Evolutionary conservation across 2,113 vertebrate genomes (phyloP), one percentile per base, ranked within the genome.

Genomic region (Bubo blakistoni): DNA sequence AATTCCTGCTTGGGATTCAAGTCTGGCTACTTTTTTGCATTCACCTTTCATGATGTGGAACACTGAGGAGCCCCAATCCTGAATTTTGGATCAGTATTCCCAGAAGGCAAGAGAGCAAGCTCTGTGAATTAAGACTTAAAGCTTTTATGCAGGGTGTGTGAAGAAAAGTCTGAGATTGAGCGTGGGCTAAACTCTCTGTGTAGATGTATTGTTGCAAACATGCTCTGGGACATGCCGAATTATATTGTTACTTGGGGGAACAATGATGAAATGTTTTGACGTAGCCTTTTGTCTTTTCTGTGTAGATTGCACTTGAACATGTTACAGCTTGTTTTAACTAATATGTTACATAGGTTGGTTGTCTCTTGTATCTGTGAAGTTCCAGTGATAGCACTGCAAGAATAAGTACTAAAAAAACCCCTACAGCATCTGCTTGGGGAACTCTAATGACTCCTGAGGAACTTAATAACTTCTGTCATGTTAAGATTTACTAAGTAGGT

Each of bases 121-220:
- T 81, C 70, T 91, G 73, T 89, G 78, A 91, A 79, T 65, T 82
- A 86, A 88, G 52, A 55, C 55, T 76, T 67, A 16, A 81, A 81
- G 47, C 73, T 95, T 91, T 94, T 70, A 92, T 36, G 44, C 38
- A 87, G 87, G 70, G 44, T 79, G 62, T 95, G 86, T 96, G 94
- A 96, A 94, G 57, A 76, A 71, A 80, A 92, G 78, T 95, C 95
- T 63, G 70, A 88, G 88, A 76, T 69, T 44, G 54, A 94, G 81
- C 18, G 17, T 96, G 66, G 81, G 93, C 78, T 96, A 52, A 85
- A 20, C 11, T 87, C n/a, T 88, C 62, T 82, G 44, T 71, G 58
- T 78, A 94, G 83, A 88, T 44, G 42, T 86, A 66, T 87, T 97
- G 94, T 95, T 94, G 76, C 70, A 92, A 97, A 94, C 46, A 62